Evolutionary conservation across 2,888 invertebrate species (phyloP), one percentile per base, ranked within the genome.

Genomic region (Crepidodera aurea): DNA sequence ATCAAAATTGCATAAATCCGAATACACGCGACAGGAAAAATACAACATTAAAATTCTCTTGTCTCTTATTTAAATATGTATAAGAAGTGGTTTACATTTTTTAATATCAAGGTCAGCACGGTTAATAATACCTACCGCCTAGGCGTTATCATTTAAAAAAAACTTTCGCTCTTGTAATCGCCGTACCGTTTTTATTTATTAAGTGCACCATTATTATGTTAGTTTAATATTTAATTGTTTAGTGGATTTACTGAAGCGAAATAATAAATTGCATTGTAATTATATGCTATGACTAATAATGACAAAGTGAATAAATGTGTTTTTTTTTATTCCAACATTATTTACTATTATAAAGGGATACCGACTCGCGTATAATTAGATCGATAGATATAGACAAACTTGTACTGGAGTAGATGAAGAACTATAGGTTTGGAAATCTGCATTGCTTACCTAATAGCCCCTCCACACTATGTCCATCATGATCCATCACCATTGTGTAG

Each of bases 21-120:
- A 13, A 16, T 29, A 27, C 48, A 10, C 48, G 27, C 15, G 16
- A 48, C 27, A 48, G 27, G 48, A 48, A 48, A 44, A 44, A 44
- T 19, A 55, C 34, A 51, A 34, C 10, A 51, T 19, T 25, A 53
- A 18, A 56, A 56, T 67, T 65, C 58, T 58, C 63, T 58, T 63
- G 50, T 56, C 60, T 61, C 64, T 60, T 60, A 66, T 68, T 66
- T 63, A 46, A 68, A 68, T 68, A 64, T 64, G 64, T 61, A 67
- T 60, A 61, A 62, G 68, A 62, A 64, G 65, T 62, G 51, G 64
- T 69, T 64, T 61, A 64, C 59, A 64, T 62, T 69, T 68, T 70
- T 67, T 68, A 68, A 62, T 70, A 66, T 60, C 71, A 72, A 72
- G 71, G 71, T 65, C 68, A 50, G 51, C 22, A 44, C 39, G 56